A percentile compares a stretch with the other conserved stretches of the same genome.
phyloP scores from a whole-genome alignment of 2,113 vertebrate species.

The Oreocharis arfaki region DNA sequence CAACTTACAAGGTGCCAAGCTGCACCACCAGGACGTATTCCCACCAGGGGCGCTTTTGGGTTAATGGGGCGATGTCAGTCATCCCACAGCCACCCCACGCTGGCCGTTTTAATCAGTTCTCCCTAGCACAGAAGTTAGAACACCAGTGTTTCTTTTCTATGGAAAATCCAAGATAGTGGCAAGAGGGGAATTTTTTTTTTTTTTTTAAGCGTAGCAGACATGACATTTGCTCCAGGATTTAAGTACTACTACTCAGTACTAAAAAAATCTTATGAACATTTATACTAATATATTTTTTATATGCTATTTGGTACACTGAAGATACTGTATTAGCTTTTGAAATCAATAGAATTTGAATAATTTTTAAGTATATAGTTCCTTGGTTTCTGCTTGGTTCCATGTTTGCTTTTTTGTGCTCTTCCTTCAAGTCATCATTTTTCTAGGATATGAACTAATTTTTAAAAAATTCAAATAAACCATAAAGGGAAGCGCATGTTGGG shows the following conservation, averaged over 20 bases:
- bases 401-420: not conserved
- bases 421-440: not conserved
- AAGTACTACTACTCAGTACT: not conserved
- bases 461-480: not conserved
- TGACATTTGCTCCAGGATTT: not conserved
- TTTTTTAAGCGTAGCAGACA: not conserved
- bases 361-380: not conserved
- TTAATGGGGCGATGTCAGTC: no score
- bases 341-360: not conserved
- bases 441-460: not conserved
- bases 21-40: no score
- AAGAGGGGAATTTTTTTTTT: not conserved
- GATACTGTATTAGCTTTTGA: not conserved
- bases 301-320: not conserved
- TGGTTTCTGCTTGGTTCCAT: not conserved
- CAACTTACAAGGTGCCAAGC: no score
- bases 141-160: not conserved
- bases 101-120: not conserved
- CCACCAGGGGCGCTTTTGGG: no score
- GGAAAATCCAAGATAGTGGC: not conserved
- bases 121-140: not conserved
- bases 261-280: not conserved
- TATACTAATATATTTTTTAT: not conserved
- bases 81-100: no score
- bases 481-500: fast-evolving